Base-by-base conservation (phyloP, 1,140 invertebrate species). In the Asobara japonica region DNA sequence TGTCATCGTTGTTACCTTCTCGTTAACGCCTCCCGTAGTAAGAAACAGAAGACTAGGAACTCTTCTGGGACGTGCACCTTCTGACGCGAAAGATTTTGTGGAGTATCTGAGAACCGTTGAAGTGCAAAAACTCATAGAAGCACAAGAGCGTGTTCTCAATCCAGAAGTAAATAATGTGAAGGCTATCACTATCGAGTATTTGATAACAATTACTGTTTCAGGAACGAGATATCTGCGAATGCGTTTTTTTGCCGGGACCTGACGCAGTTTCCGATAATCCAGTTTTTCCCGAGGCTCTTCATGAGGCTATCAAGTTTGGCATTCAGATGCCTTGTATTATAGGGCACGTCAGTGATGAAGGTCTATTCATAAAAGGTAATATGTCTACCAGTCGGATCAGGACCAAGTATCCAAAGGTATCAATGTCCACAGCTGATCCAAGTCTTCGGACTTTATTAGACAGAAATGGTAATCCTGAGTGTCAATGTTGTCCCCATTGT, bases 271-370 rank as follows among this genome's bases (percentile, higher is more conserved):
- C 81, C 2, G 75, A 79, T 25, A 77, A 81, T 69, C 84, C 87
- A 45, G 84, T 90, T 67, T 45, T 90, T 22, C 77, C 86, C 0
- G 72, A 83, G 13, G 75, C 85, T 41, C 84, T 85, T 3, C 27
- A 20, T 8, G 62, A 75, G 13, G 71, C 83, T 18, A 77, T 76
- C 22, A 83, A 88, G 51, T 82, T 83, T 41, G 87, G 88, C 38
- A 76, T 88, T 33, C 86, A 89, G 65, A 84, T 93, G 13, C 91
- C 92, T 0, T 82, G 90, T 18, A 86, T 93, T 6, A 76, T 89
- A n/a, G 93, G 92, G 0, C 89, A 90, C 38, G 91, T 88, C 76
- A 82, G 76, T n/a, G 80, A 84, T 13, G 92, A 93, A 85, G 89
- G 90, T 13, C 76, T 90, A 13, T 76, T 88, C 6, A 71, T 89